Conservation (phyloP, 2,797 vertebrate genomes). For the Apogon talboti region DNA sequence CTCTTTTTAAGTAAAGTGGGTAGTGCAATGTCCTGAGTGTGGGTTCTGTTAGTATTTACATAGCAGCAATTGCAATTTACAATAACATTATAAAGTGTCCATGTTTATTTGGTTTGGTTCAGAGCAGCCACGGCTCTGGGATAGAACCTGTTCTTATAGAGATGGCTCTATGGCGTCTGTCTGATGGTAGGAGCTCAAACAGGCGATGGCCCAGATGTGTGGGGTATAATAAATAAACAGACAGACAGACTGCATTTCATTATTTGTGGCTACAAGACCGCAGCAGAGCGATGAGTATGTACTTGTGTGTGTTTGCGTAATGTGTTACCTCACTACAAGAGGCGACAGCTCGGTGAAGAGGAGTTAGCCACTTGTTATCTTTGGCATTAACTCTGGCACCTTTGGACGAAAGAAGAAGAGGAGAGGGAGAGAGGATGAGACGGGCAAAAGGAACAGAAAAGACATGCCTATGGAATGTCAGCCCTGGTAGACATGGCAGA, state of each 20-base stretch:
- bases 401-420: conserved; percentile 74
- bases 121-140: too few species aligned
- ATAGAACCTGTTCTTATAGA: too few species aligned
- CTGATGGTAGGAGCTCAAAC: too few species aligned
- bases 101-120: too few species aligned
- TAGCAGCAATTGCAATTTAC: too few species aligned
- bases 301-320: conserved; percentile 23
- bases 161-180: too few species aligned
- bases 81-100: too few species aligned
- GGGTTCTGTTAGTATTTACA: too few species aligned
- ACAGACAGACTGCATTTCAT: background rate
- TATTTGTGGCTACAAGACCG: background rate
- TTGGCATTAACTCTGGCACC: conserved; percentile 99
- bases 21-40: too few species aligned
- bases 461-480: conserved; percentile 6
- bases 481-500: conserved; percentile 5
- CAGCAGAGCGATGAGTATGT: conserved; percentile 23
- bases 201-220: too few species aligned
- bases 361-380: conserved; percentile 99
- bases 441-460: background rate
- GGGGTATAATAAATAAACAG: too few species aligned
- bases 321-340: conserved; percentile 95
- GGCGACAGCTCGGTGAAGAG: conserved; percentile 97
- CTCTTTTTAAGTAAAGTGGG: too few species aligned
- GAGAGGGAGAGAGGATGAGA: background rate